A percentile compares a stretch with the other conserved stretches of the same genome.
These are phyloP conservation scores for Terebella lapidaria DNA, from an alignment of 2,888 invertebrate species.

Conservation along the genomic window DNA sequence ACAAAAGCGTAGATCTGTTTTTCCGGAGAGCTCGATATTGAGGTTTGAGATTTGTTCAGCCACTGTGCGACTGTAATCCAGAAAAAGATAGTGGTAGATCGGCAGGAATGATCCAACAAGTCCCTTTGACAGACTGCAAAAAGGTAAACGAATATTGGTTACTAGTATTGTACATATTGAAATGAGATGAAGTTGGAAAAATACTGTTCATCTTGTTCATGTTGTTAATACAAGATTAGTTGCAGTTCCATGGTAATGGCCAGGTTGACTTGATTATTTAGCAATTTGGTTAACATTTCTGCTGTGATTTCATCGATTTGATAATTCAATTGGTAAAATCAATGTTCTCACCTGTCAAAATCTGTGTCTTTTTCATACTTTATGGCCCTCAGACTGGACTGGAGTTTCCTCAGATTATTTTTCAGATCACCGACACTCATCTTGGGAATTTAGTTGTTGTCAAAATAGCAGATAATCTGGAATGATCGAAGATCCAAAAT, in stretches of 20 bases:
- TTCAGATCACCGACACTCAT: constrained; percentile 47
- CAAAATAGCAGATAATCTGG: too few species aligned
- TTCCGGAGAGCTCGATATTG: constrained; percentile 40
- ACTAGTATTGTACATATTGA: neutral
- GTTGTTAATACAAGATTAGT: too few species aligned
- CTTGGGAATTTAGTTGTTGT: too few species aligned
- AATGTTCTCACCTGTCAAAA: constrained; percentile 14
- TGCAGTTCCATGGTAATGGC: constrained; percentile 1
- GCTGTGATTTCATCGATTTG: neutral
- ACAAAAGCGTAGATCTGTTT: constrained; percentile 44
- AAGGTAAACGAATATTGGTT: neutral
- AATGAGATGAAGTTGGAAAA: too few species aligned
- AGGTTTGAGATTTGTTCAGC: constrained; percentile 34
- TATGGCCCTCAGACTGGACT: constrained; percentile 32
- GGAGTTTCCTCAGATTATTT: constrained; percentile 43
- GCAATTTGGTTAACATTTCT: neutral
- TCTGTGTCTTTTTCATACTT: constrained; percentile 30
- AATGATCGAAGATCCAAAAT: too few species aligned
- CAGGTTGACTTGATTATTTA: too few species aligned
- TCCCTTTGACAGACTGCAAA: constrained; percentile 37
- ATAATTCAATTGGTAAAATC: neutral
- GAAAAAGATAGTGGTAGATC: constrained; percentile 43
- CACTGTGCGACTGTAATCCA: constrained; percentile 35
- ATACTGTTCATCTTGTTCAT: too few species aligned
- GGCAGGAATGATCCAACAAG: constrained; percentile 35